phyloP scores from a whole-genome alignment of 1,140 invertebrate species.

The Dendrolimus kikuchii region DNA sequence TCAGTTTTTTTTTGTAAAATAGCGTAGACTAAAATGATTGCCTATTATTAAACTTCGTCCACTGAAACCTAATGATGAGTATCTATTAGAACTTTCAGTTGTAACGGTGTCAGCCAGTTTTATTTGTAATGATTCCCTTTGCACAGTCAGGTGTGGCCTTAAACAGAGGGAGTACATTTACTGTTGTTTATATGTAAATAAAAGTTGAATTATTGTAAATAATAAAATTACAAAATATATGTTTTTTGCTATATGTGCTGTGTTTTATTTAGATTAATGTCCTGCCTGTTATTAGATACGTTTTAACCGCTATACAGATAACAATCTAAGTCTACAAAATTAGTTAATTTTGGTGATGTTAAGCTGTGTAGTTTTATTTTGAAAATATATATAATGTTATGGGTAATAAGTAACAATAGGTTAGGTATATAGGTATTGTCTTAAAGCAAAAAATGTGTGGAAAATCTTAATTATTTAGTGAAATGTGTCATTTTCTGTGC shows the following conservation, averaged over 20 bases:
- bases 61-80: conserved; percentile 1
- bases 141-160: conserved; percentile 63
- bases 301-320: no score
- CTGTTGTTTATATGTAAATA: conserved; percentile 72
- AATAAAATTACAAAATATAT: conserved; percentile 70
- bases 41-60: conserved; percentile 5
- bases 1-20: conserved; percentile 39
- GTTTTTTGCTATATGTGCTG: conserved; percentile 56
- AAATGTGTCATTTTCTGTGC: no score
- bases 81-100: no score
- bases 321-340: no score
- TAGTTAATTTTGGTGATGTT: no score
- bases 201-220: conserved; percentile 72
- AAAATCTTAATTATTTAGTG: no score
- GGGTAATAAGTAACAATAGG: no score
- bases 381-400: no score
- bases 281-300: not conserved
- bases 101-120: conserved; percentile 19
- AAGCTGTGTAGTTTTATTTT: no score
- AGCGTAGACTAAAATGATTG: conserved; percentile 22
- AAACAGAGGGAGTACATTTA: conserved; percentile 45
- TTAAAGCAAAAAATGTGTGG: no score
- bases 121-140: conserved; percentile 47
- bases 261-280: not conserved
- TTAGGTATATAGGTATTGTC: no score